A percentile compares a stretch with the other conserved stretches of the same genome.
These are phyloP conservation scores for Lordiphosa fenestrarum DNA, from an alignment of 2,888 invertebrate genomes.

Conservation along the genomic window DNA sequence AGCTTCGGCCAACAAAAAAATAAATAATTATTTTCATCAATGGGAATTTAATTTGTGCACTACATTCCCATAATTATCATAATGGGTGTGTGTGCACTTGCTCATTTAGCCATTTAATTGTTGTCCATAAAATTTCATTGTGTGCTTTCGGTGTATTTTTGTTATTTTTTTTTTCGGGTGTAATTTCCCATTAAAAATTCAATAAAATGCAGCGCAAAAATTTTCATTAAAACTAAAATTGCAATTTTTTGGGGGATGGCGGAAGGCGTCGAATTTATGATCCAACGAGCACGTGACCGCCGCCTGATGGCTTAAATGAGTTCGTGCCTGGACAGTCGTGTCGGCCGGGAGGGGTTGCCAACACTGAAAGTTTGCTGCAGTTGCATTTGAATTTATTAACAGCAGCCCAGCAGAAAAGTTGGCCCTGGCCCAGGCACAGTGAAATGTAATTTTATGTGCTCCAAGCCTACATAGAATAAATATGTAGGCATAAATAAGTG, in stretches of 20 bases:
- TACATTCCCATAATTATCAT: constrained; percentile 10
- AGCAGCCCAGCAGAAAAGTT: constrained; percentile 7
- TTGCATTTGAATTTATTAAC: constrained; percentile 67
- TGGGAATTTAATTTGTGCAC: constrained; percentile 5
- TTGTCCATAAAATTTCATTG: constrained; percentile 47
- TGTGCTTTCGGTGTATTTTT: constrained; percentile 25
- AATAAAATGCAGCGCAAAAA: constrained; percentile 51
- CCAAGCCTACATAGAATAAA: background rate
- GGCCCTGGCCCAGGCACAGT: too few species aligned
- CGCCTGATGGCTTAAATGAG: constrained; percentile 62
- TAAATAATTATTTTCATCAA: constrained; percentile 28
- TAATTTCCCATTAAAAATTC: constrained; percentile 55
- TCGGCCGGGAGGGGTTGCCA: background rate
- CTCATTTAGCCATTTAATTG: constrained; percentile 8
- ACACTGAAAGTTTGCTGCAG: constrained; percentile 22
- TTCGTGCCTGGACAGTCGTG: constrained; percentile 39
- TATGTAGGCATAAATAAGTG: constrained; percentile 1
- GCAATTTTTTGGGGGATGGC: constrained; percentile 40
- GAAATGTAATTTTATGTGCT: too few species aligned
- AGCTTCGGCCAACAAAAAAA: background rate
- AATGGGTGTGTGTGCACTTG: too few species aligned
- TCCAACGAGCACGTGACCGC: constrained; percentile 42
- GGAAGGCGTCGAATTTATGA: constrained; percentile 38
- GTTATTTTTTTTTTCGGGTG: constrained; percentile 1
- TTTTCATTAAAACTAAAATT: constrained; percentile 69